Evolutionary conservation across 2,797 vertebrate genomes (phyloP), one percentile per base, ranked within the genome.

Genomic region (Carcharodon carcharias): DNA sequence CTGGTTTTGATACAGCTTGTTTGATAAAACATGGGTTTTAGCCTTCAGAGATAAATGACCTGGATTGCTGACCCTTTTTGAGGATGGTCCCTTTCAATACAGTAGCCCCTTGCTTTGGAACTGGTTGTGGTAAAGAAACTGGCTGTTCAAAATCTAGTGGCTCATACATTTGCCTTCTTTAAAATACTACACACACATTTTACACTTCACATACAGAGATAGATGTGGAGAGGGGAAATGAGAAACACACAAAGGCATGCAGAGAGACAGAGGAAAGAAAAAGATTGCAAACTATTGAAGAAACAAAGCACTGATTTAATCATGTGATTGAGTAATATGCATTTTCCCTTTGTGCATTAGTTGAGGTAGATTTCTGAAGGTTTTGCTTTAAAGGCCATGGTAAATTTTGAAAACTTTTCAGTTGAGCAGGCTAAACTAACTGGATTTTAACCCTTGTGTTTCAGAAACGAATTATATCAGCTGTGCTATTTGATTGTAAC

Each of bases 391-490:
- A 89, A 58, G 50, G 28, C 4, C 50, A 28, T n/a, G 56, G 31
- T 89, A 45, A 89, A 89, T 89, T 56, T 56, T 89, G 28, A 89
- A 89, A 89, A 71, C 69, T 31, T n/a, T 56, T 31, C 54, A 89
- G 54, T 89, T 56, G 56, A 28, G 87, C 45, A 89, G 50, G 14
- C 87, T 28, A 56, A 89, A 28, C 26, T 89, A 56, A 89, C 18
- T 26, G 21, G 6, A 4, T 89, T 56, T 89, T 89, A 26, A 89
- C 28, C 54, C 58, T 89, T 89, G 87, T 58, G 56, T 12, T 56
- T 89, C 87, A 89, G 87, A 89, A 89, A 56, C 54, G 31, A 89
- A 89, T 89, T 89, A 56, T 12, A 89, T 58, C 54, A 89, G 11
- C 87, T 28, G 54, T 35, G 54, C 56, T 89, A 89, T 58, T 58